Evolutionary conservation across 2,797 vertebrate species (phyloP).

Genomic region (Diceros bicornis): DNA sequence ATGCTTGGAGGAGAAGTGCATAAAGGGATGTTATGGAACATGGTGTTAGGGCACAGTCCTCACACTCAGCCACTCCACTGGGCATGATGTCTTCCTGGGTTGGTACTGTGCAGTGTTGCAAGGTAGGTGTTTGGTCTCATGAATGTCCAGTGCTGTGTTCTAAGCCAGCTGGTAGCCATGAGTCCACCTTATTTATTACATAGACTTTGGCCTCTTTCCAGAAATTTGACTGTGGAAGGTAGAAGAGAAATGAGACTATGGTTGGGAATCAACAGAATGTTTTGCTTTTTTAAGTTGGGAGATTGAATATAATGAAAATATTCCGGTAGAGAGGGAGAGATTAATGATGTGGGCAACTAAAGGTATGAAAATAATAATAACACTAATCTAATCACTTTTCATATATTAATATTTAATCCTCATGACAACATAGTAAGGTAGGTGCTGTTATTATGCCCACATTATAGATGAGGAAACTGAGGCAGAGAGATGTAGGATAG

Average conservation of each 20-base stretch:
- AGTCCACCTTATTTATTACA: neutral
- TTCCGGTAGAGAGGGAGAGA: neutral
- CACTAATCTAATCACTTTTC: neutral
- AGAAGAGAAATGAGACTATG: neutral
- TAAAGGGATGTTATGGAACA: neutral
- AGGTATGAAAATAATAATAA: neutral
- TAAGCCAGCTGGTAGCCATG: neutral
- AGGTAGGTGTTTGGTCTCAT: neutral
- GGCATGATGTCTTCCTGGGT: neutral
- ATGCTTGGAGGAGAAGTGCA: neutral
- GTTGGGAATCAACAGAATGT: neutral
- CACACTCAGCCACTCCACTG: neutral
- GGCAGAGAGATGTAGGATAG: neutral
- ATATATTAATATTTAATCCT: neutral
- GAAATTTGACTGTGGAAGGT: neutral
- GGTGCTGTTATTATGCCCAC: neutral
- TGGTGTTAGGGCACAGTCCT: neutral
- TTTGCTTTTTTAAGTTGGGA: neutral
- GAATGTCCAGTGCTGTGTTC: neutral
- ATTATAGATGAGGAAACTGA: neutral
- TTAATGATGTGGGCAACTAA: neutral
- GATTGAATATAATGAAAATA: constrained; percentile 8
- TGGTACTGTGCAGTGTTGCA: neutral
- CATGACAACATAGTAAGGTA: neutral
- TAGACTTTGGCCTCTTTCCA: neutral